A percentile compares a stretch with the other conserved stretches of the same genome.
Evolutionary conservation across 2,797 vertebrate species (phyloP).

Genomic region (Meriones psammophilus): DNA sequence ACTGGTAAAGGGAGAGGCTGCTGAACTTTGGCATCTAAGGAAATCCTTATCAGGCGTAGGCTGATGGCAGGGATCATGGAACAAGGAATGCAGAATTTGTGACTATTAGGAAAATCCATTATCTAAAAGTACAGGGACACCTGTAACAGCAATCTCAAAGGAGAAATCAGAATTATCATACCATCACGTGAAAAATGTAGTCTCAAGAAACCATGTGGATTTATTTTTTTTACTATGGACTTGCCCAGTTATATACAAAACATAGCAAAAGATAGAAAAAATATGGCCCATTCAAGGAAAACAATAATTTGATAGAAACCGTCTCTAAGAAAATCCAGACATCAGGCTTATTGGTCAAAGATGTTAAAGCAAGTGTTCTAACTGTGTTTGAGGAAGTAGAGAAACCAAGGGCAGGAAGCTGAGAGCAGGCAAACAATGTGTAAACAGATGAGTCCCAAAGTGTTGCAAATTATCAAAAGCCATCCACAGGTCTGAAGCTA

Average conservation of each 20-base stretch:
- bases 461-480: not conserved
- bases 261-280: not conserved
- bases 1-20: not conserved
- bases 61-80: not conserved
- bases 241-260: not conserved
- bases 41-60: not conserved
- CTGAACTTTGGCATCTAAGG: not conserved
- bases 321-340: constrained; percentile 3
- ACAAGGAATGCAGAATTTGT: not conserved
- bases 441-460: not conserved
- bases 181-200: not conserved
- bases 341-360: not conserved
- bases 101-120: not conserved
- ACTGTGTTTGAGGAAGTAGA: not conserved
- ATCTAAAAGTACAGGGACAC: not conserved
- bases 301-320: not conserved
- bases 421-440: not conserved
- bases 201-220: not conserved
- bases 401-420: not conserved
- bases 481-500: not conserved
- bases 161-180: not conserved
- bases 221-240: not conserved
- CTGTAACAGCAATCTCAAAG: not conserved
- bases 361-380: not conserved
- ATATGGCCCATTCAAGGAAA: not conserved